These are phyloP conservation scores for Mythimna lalbum DNA, from an alignment of 2,888 invertebrate genomes.

Conservation along the genomic window DNA sequence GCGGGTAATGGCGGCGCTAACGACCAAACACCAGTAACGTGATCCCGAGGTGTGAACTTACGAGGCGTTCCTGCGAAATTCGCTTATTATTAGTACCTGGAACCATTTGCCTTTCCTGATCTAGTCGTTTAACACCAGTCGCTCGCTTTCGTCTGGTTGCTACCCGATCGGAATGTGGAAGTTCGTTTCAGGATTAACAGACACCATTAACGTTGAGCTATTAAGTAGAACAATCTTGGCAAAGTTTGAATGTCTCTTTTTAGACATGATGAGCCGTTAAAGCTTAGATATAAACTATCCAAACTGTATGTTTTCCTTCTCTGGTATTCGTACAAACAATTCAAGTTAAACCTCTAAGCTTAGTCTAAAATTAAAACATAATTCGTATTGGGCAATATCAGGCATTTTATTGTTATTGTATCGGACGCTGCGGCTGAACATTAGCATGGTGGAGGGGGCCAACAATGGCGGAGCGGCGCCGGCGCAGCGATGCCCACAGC, in stretches of 20 bases:
- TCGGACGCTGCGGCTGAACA: conserved; percentile 59
- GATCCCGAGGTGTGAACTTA: conserved; percentile 75
- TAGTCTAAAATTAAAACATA: conserved; percentile 65
- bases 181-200: conserved; percentile 45
- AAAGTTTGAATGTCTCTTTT: conserved; percentile 48
- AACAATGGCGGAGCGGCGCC: conserved; percentile 72
- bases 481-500: conserved; percentile 73
- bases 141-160: conserved; percentile 46
- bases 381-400: conserved; percentile 63
- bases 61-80: conserved; percentile 69
- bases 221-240: conserved; percentile 50
- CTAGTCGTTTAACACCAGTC: conserved; percentile 57
- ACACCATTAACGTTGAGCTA: conserved; percentile 51
- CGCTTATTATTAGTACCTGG: conserved; percentile 74
- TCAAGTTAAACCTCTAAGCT: conserved; percentile 23
- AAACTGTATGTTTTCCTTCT: conserved; percentile 10
- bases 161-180: conserved; percentile 53
- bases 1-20: conserved; percentile 67
- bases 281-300: conserved; percentile 30
- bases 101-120: conserved; percentile 69
- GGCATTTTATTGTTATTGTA: conserved; percentile 67
- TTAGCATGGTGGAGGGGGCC: conserved; percentile 65
- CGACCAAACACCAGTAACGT: conserved; percentile 70
- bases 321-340: conserved; percentile 20
- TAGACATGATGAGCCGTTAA: conserved; percentile 23